These are phyloP conservation scores for Paraplagusia blochii DNA, from an alignment of 2,113 vertebrate species.

Conservation along the genomic window DNA sequence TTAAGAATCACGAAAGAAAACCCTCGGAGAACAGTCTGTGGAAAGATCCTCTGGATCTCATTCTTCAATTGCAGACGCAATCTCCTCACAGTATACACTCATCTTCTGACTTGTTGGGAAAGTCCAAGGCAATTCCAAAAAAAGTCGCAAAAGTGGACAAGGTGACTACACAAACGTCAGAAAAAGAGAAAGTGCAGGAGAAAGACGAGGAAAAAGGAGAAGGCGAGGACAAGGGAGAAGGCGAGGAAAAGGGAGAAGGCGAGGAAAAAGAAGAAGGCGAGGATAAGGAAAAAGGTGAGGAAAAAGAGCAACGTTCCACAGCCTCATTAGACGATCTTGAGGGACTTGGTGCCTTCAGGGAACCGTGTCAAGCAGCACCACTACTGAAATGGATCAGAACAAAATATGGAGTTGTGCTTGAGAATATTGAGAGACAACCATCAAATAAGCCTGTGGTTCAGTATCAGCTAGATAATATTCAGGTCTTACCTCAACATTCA, in stretches of 20 bases:
- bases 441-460: not conserved
- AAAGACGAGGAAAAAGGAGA: no score
- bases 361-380: not conserved
- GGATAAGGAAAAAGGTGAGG: no score
- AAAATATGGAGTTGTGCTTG: not conserved
- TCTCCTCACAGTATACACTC: not conserved
- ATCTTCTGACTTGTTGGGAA: not conserved
- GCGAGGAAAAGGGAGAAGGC: no score
- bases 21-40: not conserved
- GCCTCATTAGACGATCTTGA: not conserved
- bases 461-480: not conserved
- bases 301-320: not conserved
- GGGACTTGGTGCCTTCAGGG: not conserved
- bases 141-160: not conserved
- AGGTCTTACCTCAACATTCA: not conserved
- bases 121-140: not conserved
- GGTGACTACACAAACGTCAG: not conserved
- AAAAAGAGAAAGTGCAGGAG: not conserved
- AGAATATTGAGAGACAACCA: not conserved
- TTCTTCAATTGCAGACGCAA: not conserved
- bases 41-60: not conserved
- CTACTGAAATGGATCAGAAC: not conserved
- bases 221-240: no score
- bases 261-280: no score
- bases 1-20: not conserved